Percentiles rank a stretch among this genome's conserved stretches.
Conservation (phyloP, 23 tunicate species). For the Trididemnum clinides region DNA sequence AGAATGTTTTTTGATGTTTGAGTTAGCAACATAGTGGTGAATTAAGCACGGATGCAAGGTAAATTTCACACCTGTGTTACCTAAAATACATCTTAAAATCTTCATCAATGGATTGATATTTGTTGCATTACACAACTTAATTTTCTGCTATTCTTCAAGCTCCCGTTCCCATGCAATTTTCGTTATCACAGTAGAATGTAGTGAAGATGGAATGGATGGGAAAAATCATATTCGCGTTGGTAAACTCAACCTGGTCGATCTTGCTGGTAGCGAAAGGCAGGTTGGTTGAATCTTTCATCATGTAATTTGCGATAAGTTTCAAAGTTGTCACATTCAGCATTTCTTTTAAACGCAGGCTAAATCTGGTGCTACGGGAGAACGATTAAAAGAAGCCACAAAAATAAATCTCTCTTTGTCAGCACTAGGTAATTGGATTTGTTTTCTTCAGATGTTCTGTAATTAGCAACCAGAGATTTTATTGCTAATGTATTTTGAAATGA, state of each 20-base stretch:
- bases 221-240: conserved; percentile 97
- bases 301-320: too few relatives aligned
- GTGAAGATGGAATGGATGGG: conserved; percentile 92
- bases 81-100: too few relatives aligned
- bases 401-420: conserved; percentile 95
- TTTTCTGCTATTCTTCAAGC: conserved; percentile 32
- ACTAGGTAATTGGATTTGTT: conserved; percentile 77
- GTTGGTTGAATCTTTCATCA: too few relatives aligned
- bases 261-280: conserved; percentile 98
- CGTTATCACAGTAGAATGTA: conserved; percentile 90
- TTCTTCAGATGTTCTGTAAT: too few relatives aligned
- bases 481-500: too few relatives aligned
- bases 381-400: conserved; percentile 96
- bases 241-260: conserved; percentile 87
- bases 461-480: too few relatives aligned
- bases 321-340: too few relatives aligned
- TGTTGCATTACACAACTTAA: background rate
- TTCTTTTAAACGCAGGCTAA: conserved; percentile 86
- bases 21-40: too few relatives aligned
- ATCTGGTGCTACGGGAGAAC: conserved; percentile 91
- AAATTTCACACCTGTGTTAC: too few relatives aligned
- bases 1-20: background rate
- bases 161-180: conserved; percentile 98
- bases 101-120: too few relatives aligned
- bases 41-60: too few relatives aligned